Evolutionary conservation across 2,888 invertebrate genomes (phyloP).

Genomic region (Dryomyza anilis): DNA sequence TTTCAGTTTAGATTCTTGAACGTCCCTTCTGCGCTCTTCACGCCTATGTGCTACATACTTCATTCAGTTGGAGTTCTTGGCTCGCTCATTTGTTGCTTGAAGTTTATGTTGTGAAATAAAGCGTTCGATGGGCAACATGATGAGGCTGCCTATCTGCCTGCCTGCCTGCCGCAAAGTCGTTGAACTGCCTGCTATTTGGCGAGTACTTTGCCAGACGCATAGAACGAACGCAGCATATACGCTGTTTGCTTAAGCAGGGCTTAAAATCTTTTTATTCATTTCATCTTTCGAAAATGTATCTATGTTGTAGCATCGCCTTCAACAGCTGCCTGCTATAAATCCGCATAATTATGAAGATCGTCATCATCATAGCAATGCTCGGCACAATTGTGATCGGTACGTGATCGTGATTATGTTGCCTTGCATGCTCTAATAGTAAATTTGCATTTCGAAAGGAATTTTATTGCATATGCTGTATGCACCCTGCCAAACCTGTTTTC

Average conservation of each 20-base stretch:
- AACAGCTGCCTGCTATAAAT: too few species aligned
- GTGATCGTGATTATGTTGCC: neutral
- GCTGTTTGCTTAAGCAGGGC: too few species aligned
- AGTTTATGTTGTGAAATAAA: neutral
- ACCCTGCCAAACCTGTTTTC: slow-evolving; percentile 8
- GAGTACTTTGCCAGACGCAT: neutral
- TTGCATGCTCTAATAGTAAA: neutral
- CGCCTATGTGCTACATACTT: neutral
- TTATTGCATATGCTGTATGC: neutral
- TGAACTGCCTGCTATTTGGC: neutral
- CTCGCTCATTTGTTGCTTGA: neutral
- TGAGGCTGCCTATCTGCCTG: neutral
- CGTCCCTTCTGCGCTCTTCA: neutral
- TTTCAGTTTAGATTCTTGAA: neutral
- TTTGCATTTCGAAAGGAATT: neutral
- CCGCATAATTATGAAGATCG: too few species aligned
- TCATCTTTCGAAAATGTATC: too few species aligned
- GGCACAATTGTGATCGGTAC: neutral
- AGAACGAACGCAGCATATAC: too few species aligned
- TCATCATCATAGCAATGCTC: neutral
- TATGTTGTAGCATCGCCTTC: too few species aligned
- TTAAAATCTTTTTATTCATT: too few species aligned
- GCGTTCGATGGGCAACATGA: too few species aligned
- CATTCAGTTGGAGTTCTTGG: neutral
- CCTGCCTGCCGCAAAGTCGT: neutral